Evolutionary conservation across 37 sponge, comb jelly and placozoan species (phyloP), one percentile per base, ranked within the genome.

Genomic region (Ianthella basta): DNA sequence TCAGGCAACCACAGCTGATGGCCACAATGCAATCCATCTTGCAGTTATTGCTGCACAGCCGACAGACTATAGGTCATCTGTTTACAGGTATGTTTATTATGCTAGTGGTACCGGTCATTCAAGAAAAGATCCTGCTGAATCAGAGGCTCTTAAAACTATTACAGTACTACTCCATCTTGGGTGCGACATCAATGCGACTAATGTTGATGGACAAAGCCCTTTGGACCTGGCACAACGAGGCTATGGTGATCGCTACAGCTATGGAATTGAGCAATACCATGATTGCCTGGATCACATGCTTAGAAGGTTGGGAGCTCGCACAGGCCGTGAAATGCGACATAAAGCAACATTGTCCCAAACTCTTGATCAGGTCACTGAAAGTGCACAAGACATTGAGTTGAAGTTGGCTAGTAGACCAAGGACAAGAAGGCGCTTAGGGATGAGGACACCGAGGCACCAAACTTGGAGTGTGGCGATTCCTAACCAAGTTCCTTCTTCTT

Each of bases 1-100:
- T 30, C 35, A 69, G 29, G 70, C 34, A 30, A 16, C 29, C 29
- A 69, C 70, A 69, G 34, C 18, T 32, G 70, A 69, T 69, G 70
- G 70, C 6, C 29, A 30, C 70, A 69, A 69, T 30, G 70, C 70
- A 34, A 34, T 69, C 34, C 70, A 69, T 69, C 33, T 69, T 32
- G 70, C 70, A 2, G 70, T 69, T 32, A 69, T 13, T 32, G 34
- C 18, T 18, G 19, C 70, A 32, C 3, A 10, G 50, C 50, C 3
- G 3, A 8, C 50, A 44, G 8, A 44, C 50, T 8, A 44, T 3
- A 8, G 8, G 50, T 8, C 50, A 44, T 44, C 3, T 44, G 50
- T 10, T 44, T 44, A 44, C 8, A n/a, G n/a, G n/a, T 44, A 44
- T 44, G 50, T 8, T 8, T 44, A 44, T 8, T 44, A 10, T 44